Evolutionary conservation across 2,113 vertebrate genomes (phyloP), one percentile per base, ranked within the genome.

Genomic region (Salvelinus fontinalis): DNA sequence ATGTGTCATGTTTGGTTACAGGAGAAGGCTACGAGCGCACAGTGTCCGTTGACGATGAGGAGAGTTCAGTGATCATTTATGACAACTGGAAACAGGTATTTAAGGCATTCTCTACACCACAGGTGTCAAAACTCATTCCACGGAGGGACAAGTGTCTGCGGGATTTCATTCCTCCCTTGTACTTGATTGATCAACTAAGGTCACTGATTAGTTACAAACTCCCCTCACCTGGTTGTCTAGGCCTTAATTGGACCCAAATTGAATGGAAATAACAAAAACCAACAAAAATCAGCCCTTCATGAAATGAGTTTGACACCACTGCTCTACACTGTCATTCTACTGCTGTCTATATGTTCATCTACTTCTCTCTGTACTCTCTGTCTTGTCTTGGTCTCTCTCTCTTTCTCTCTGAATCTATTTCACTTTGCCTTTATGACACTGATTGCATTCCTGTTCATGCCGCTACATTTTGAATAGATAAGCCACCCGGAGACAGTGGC

Each of bases 41-140:
- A 0, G 93, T 94, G 81, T 93, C 93, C 0, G 83, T 94, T 7
- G 93, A 94, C 5, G 93, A 94, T 9, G 93, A 94, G 59, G 93
- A 94, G 86, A 94, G 93, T 84, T 90, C 91, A 76, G 66, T 94
- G 81, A 71, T 93, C n/a, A 74, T 94, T 65, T 93, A 83, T 29
- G 93, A 94, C 87, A 94, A 91, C 83, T 94, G 93, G 93, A 94
- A 92, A 83, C 93, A 91, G 90, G 93, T 94, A 34, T 67, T 54
- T 54, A 54, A 16, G 51, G 51, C 51, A 54, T 64, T 76, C 39
- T 62, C 29, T 44, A 49, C 29, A 62, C n/a, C 34, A 9, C 64
- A 57, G 20, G 54, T 57, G 14, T 57, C 54, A 57, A 57, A 57
- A 44, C 39, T 11, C 39, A 11, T 44, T 12, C 39, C 39, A 44